phyloP scores from a whole-genome alignment of 2,888 invertebrate genomes.

The Tromatobia lineatoria region DNA sequence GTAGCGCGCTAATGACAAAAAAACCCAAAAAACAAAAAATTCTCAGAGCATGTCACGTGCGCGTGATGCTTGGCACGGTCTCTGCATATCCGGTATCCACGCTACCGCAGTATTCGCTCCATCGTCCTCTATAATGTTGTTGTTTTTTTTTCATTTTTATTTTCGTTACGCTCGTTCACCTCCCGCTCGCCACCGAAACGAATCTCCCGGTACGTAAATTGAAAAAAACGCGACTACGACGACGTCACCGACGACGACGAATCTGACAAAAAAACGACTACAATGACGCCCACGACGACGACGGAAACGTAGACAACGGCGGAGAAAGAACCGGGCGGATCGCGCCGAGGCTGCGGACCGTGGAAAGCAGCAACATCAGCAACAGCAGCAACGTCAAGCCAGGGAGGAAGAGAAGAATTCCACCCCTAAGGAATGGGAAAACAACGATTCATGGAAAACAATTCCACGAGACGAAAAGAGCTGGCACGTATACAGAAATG shows the following conservation, averaged over 20 bases:
- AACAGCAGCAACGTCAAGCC: slow-evolving; percentile 74
- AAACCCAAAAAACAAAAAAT: neutral
- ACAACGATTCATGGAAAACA: slow-evolving; percentile 83
- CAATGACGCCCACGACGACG: slow-evolving; percentile 75
- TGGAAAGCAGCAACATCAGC: slow-evolving; percentile 74
- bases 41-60: slow-evolving; percentile 47
- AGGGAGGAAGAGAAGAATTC: slow-evolving; percentile 74
- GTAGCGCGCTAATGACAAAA: slow-evolving; percentile 26
- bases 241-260: slow-evolving; percentile 65
- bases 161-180: slow-evolving; percentile 79
- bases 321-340: slow-evolving; percentile 82
- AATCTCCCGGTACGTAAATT: slow-evolving; percentile 39
- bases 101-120: slow-evolving; percentile 46
- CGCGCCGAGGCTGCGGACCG: slow-evolving; percentile 75
- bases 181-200: slow-evolving; percentile 73
- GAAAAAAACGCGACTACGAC: slow-evolving; percentile 48
- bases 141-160: slow-evolving; percentile 76
- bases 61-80: slow-evolving; percentile 44
- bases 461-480: slow-evolving; percentile 83
- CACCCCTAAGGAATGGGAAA: slow-evolving; percentile 81
- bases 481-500: slow-evolving; percentile 85
- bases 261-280: slow-evolving; percentile 78
- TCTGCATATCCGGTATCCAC: slow-evolving; percentile 26
- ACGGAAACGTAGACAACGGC: slow-evolving; percentile 82
- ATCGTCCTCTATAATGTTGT: slow-evolving; percentile 66